Evolutionary conservation across 2,888 invertebrate genomes (phyloP), one percentile per base, ranked within the genome.

Genomic region (Ectemnius continuus): DNA sequence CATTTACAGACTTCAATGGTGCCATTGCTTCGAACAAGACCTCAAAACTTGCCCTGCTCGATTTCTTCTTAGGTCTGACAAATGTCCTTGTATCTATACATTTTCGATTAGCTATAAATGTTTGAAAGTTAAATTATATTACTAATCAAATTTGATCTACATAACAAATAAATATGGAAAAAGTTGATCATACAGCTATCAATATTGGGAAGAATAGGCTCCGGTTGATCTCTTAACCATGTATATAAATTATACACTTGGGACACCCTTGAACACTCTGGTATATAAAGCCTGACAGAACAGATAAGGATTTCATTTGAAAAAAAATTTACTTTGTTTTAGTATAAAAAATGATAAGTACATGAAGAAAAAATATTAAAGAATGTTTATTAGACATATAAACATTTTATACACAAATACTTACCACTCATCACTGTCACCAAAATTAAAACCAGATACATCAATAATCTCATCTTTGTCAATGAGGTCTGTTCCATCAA

Each of bases 61-160:
- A 89, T 69, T 93, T 92, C 85, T 94, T 94, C 87, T 95, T 95
- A 23, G 94, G 94, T 82, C 93, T 92, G 65, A 95, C 95, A 88
- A 94, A 95, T 11, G 95, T 95, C 84, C 95, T 92, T 0, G 94
- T 94, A 87, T 95, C 95, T 84, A 95, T 93, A 75, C 80, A 86
- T 77, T 80, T 86, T 76, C 76, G 85, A 28, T 67, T 80, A 70
- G 64, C 88, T 87, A 45, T 57, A 78, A 46, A 65, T 13, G 73
- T n/a, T 61, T 61, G 6, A 58, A 36, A 59, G 52, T 59, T 56
- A 16, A 8, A 36, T 36, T 36, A 8, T 36, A 36, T 36, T 36
- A 11, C 11, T 11, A 8, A 36, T 36, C 2, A 2, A 23, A 23
- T 36, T 36, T 36, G 2, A 36, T 36, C 3, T 36, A 36, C 8